phyloP scores from a whole-genome alignment of 2,113 vertebrate species.

The Semnornis frantzii region DNA sequence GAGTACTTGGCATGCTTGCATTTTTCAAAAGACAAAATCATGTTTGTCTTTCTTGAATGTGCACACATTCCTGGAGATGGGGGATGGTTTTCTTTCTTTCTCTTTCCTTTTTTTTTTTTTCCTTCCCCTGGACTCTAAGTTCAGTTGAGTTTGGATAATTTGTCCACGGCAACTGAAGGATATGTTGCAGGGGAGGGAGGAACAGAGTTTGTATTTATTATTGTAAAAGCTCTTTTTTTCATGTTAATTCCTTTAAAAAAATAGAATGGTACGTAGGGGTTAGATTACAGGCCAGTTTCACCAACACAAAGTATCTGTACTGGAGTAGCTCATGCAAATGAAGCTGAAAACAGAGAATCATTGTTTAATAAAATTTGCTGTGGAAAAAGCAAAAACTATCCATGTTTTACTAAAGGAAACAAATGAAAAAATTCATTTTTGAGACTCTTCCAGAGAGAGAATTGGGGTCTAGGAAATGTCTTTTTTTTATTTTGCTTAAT shows the following conservation, averaged over 20 bases:
- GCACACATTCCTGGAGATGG: slow-evolving; percentile 54
- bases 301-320: slow-evolving; percentile 54
- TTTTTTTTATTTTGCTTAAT: not conserved
- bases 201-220: slow-evolving; percentile 53
- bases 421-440: not conserved
- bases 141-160: slow-evolving; percentile 37
- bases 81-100: slow-evolving; percentile 49
- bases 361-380: slow-evolving; percentile 46
- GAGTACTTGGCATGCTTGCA: slow-evolving; percentile 56
- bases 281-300: slow-evolving; percentile 52
- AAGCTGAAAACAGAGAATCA: slow-evolving; percentile 36
- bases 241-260: slow-evolving; percentile 60
- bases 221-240: slow-evolving; percentile 45
- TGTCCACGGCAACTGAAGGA: slow-evolving; percentile 26
- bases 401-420: not conserved
- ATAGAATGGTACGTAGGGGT: slow-evolving; percentile 39
- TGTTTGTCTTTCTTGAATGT: slow-evolving; percentile 67
- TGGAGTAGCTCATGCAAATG: slow-evolving; percentile 55
- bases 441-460: not conserved
- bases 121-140: not conserved
- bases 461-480: not conserved
- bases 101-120: not conserved
- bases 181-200: not conserved
- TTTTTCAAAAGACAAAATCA: slow-evolving; percentile 69
- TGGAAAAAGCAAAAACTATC: slow-evolving; percentile 7